These are phyloP conservation scores for Minunthozetes semirufus DNA, from an alignment of 2,888 invertebrate species.

Conservation along the genomic window DNA sequence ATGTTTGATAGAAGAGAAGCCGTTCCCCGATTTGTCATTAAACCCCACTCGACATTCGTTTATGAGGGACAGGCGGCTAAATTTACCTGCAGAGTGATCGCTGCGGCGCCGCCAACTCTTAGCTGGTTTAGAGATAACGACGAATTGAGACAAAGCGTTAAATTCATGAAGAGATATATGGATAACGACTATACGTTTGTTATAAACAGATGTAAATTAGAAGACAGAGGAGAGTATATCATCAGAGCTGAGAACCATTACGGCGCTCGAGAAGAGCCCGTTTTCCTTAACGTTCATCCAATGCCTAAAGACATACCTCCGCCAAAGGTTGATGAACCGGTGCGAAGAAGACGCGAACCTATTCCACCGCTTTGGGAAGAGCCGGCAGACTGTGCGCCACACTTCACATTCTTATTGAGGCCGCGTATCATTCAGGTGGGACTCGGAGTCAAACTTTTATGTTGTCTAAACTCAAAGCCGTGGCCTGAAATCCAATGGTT, in stretches of 20 bases:
- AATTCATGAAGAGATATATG: slow-evolving; percentile 96
- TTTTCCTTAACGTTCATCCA: slow-evolving; percentile 93
- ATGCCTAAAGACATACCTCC: slow-evolving; percentile 55
- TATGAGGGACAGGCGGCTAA: slow-evolving; percentile 96
- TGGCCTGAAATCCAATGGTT: slow-evolving; percentile 73
- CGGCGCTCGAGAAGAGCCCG: slow-evolving; percentile 89
- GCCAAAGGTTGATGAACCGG: slow-evolving; percentile 53
- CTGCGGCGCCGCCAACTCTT: slow-evolving; percentile 80
- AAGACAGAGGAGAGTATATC: slow-evolving; percentile 94
- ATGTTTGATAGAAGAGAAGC: slow-evolving; percentile 96
- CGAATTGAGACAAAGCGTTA: slow-evolving; percentile 91
- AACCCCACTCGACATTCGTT: slow-evolving; percentile 88
- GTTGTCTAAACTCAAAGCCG: slow-evolving; percentile 91
- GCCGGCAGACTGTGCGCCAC: slow-evolving; percentile 84
- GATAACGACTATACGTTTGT: slow-evolving; percentile 96
- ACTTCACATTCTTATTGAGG: slow-evolving; percentile 95
- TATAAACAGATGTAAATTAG: slow-evolving; percentile 88
- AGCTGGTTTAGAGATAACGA: slow-evolving; percentile 91
- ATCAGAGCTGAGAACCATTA: slow-evolving; percentile 95
- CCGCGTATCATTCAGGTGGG: slow-evolving; percentile 96
- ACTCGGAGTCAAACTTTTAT: slow-evolving; percentile 87
- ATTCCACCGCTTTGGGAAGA: slow-evolving; percentile 68
- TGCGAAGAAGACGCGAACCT: slow-evolving; percentile 30
- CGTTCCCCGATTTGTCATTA: slow-evolving; percentile 94
- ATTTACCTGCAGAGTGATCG: slow-evolving; percentile 91